Conservation (phyloP, 2,797 vertebrate genomes). For the Lates japonicus region DNA sequence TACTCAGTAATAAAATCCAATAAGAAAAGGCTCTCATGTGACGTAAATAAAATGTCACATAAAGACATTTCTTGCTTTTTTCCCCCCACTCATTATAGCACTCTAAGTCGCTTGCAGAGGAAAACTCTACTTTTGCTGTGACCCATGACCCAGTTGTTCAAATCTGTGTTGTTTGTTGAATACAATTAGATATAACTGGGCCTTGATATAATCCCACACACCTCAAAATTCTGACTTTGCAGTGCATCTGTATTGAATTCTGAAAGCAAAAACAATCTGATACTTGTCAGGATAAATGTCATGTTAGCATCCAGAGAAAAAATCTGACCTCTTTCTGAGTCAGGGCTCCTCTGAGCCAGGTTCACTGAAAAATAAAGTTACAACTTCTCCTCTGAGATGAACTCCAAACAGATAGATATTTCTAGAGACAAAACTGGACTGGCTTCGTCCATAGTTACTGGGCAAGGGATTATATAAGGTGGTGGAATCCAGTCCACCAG, state of each 20-base stretch:
- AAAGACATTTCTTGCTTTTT: too few relatives aligned
- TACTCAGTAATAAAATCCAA: neutral
- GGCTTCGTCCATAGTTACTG: neutral
- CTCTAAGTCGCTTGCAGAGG: neutral
- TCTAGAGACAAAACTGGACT: too few relatives aligned
- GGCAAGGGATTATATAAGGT: neutral
- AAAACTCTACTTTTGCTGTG: neutral
- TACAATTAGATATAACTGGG: neutral
- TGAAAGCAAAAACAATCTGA: neutral
- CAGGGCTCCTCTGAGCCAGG: neutral
- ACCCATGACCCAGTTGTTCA: neutral
- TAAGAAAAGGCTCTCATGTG: neutral
- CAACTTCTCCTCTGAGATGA: neutral
- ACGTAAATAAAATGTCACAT: too few relatives aligned
- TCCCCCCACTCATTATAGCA: neutral
- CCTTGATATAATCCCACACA: neutral
- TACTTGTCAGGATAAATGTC: neutral
- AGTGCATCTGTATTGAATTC: too few relatives aligned
- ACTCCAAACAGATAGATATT: neutral
- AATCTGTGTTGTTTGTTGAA: neutral
- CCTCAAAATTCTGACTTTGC: neutral
- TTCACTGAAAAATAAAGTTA: neutral
- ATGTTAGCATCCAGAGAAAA: neutral
- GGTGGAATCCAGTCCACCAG: slow-evolving; percentile 54
- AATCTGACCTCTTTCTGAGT: neutral